These are phyloP conservation scores for Caenorhabditis sp. DNA, from an alignment of 2,888 invertebrate genomes.

Conservation along the genomic window DNA sequence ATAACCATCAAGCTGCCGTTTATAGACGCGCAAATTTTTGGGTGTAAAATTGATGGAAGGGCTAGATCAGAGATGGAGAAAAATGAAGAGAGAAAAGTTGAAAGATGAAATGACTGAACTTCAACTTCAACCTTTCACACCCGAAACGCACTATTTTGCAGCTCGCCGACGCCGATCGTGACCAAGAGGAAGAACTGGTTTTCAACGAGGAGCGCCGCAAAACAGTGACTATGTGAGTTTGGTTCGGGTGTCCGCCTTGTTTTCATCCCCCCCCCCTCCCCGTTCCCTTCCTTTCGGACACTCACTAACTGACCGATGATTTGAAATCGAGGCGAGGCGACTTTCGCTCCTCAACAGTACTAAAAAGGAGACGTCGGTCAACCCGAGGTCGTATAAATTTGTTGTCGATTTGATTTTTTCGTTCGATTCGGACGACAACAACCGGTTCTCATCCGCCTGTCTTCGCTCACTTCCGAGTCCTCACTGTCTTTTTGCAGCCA, in stretches of 20 bases:
- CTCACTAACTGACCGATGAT: not conserved
- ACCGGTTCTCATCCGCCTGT: constrained; percentile 29
- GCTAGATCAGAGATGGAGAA: constrained; percentile 25
- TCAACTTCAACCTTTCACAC: not conserved
- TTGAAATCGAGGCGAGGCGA: constrained; percentile 22
- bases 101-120: not conserved
- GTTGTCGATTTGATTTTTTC: constrained; percentile 35
- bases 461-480: not conserved
- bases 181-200: constrained; percentile 67
- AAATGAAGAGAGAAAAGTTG: not conserved
- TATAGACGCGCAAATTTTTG: not conserved
- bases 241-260: no score
- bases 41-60: no score
- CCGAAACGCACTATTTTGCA: constrained; percentile 39
- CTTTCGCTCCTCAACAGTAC: no score
- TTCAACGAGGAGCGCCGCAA: constrained; percentile 68
- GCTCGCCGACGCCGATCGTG: constrained; percentile 65
- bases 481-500: not conserved
- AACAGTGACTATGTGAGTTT: constrained; percentile 68
- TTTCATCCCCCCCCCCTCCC: constrained; percentile 3
- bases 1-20: no score
- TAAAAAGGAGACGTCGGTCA: not conserved
- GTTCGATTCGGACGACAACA: constrained; percentile 24
- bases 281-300: constrained; percentile 1
- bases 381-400: constrained; percentile 28